These are phyloP conservation scores for Trichonephila clavata DNA, from an alignment of 1,140 invertebrate genomes.

Conservation along the genomic window DNA sequence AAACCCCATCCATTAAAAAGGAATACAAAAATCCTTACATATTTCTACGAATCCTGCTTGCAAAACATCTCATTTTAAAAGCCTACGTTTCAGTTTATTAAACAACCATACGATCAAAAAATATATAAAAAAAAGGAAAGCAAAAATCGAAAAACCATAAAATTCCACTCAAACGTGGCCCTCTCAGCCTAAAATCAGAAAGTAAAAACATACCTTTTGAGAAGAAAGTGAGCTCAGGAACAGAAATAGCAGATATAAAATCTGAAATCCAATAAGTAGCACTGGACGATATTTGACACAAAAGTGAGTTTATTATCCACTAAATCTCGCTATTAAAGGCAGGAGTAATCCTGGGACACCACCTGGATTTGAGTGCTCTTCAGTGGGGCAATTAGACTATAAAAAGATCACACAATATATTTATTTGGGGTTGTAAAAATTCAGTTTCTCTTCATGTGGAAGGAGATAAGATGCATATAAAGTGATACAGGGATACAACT, in stretches of 20 bases:
- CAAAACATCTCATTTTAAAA: neutral
- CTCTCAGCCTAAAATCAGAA: neutral
- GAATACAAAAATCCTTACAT: too few species aligned
- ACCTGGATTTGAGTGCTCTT: conserved; percentile 42
- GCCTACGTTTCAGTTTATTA: neutral
- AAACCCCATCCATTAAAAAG: too few species aligned
- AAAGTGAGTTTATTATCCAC: conserved; percentile 67
- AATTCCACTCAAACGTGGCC: neutral
- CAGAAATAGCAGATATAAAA: conserved; percentile 68
- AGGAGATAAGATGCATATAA: conserved; percentile 47
- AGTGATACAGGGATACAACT: neutral
- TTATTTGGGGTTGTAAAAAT: conserved; percentile 60
- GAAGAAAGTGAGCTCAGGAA: neutral
- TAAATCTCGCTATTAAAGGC: conserved; percentile 61
- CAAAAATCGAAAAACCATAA: neutral
- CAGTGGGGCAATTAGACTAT: conserved; percentile 63
- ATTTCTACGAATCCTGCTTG: too few species aligned
- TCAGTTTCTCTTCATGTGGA: conserved; percentile 45
- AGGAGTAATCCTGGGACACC: neutral
- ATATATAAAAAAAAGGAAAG: neutral
- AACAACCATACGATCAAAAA: neutral
- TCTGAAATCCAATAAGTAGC: conserved; percentile 67
- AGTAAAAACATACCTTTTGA: conserved; percentile 27
- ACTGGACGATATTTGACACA: conserved; percentile 59
- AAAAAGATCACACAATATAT: conserved; percentile 65